Evolutionary conservation across 2,113 vertebrate genomes (phyloP).

Genomic region (Cyprichromis sp.): DNA sequence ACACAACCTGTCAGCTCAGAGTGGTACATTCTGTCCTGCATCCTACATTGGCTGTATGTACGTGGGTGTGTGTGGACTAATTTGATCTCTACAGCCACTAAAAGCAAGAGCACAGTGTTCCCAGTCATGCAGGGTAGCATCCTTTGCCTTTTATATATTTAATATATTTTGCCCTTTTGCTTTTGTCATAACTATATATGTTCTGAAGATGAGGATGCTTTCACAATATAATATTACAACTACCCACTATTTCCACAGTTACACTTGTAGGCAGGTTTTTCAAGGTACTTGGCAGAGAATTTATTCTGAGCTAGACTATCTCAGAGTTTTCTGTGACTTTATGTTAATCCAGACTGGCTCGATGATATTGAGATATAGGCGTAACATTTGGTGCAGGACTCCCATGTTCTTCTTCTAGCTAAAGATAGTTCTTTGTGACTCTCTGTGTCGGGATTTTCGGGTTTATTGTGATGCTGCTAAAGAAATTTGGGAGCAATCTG

Average conservation of each 20-base stretch:
- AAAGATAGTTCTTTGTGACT: background rate
- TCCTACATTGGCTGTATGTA: background rate
- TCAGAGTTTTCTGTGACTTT: background rate
- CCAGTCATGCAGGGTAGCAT: background rate
- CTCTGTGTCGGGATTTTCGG: background rate
- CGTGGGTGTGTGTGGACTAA: background rate
- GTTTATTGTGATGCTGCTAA: background rate
- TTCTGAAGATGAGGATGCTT: background rate
- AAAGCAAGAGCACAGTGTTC: background rate
- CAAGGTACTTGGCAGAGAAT: background rate
- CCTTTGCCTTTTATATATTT: background rate
- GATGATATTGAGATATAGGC: background rate
- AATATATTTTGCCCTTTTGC: background rate
- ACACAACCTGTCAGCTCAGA: slow-evolving; percentile 28
- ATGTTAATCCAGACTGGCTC: background rate
- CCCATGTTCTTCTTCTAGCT: background rate
- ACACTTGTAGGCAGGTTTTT: background rate
- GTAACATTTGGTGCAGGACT: background rate
- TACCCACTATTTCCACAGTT: background rate
- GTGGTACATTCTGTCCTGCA: slow-evolving; percentile 10
- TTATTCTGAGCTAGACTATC: background rate
- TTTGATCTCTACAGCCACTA: background rate
- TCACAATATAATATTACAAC: background rate
- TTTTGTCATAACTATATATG: background rate
- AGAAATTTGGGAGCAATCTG: background rate